These are phyloP conservation scores for Octodonta nipae DNA, from an alignment of 2,888 invertebrate species.

Conservation along the genomic window DNA sequence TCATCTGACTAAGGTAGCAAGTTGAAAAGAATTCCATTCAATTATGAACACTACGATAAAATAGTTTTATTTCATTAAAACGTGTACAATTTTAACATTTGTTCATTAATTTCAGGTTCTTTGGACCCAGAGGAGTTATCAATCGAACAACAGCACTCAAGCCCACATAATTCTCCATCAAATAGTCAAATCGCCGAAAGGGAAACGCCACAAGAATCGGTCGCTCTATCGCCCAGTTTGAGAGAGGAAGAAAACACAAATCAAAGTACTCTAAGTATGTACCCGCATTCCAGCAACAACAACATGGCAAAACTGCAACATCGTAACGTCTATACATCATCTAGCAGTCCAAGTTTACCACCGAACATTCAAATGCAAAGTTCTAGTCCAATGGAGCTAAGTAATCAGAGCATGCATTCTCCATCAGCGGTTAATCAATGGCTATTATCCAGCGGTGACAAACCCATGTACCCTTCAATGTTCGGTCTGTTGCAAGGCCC, in stretches of 20 bases:
- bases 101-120: constrained; percentile 47
- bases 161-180: constrained; percentile 27
- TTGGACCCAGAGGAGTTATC: constrained; percentile 69
- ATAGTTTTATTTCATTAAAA: too few relatives aligned
- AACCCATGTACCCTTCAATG: constrained; percentile 50
- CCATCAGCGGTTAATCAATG: constrained; percentile 53
- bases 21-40: too few relatives aligned
- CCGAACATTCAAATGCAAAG: constrained; percentile 34
- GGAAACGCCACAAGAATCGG: constrained; percentile 40
- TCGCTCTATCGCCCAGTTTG: constrained; percentile 47
- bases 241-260: constrained; percentile 64
- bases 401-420: constrained; percentile 38
- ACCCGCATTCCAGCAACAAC: constrained; percentile 29
- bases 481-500: constrained; percentile 47
- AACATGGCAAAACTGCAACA: constrained; percentile 22
- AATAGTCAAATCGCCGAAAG: constrained; percentile 39
- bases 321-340: constrained; percentile 55
- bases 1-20: too few relatives aligned
- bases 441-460: constrained; percentile 57
- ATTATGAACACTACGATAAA: too few relatives aligned
- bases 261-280: constrained; percentile 52
- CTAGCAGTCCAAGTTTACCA: constrained; percentile 40
- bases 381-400: constrained; percentile 33
- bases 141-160: constrained; percentile 39
- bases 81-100: too few relatives aligned